These are phyloP conservation scores for Sardina pilchardus DNA, from an alignment of 2,113 vertebrate species.

Conservation along the genomic window DNA sequence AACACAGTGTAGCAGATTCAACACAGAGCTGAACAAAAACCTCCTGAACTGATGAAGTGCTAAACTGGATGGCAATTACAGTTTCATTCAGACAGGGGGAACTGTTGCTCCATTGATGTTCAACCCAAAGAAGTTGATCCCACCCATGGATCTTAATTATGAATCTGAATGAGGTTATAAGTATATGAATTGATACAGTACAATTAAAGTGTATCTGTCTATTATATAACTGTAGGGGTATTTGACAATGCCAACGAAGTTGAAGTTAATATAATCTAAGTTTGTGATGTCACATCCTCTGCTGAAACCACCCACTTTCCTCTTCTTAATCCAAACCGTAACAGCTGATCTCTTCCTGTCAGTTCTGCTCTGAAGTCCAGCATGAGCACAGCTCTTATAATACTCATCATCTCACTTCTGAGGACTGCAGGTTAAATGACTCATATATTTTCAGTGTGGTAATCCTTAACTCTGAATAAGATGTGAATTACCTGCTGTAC, in stretches of 20 bases:
- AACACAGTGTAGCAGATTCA: constrained; percentile 49
- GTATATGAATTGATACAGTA: too few relatives aligned
- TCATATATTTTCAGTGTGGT: too few relatives aligned
- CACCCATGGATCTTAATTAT: neutral
- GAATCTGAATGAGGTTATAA: neutral
- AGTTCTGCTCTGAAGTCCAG: neutral
- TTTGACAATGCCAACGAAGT: too few relatives aligned
- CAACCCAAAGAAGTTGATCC: neutral
- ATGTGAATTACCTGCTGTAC: too few relatives aligned
- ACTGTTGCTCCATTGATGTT: neutral
- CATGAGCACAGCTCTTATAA: neutral
- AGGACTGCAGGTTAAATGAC: neutral
- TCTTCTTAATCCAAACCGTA: too few relatives aligned
- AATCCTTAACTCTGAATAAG: too few relatives aligned
- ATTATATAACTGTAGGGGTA: too few relatives aligned
- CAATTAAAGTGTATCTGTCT: too few relatives aligned
- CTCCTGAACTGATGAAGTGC: neutral
- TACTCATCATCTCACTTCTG: constrained; percentile 13
- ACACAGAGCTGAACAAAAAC: constrained; percentile 42
- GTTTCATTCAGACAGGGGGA: constrained; percentile 7
- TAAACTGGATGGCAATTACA: neutral
- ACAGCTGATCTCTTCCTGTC: neutral
- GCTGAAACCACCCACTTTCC: too few relatives aligned
- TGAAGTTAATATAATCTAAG: too few relatives aligned
- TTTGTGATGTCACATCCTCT: neutral